Conservation (phyloP, 2,797 vertebrate genomes). For the Manis pentadactyla region DNA sequence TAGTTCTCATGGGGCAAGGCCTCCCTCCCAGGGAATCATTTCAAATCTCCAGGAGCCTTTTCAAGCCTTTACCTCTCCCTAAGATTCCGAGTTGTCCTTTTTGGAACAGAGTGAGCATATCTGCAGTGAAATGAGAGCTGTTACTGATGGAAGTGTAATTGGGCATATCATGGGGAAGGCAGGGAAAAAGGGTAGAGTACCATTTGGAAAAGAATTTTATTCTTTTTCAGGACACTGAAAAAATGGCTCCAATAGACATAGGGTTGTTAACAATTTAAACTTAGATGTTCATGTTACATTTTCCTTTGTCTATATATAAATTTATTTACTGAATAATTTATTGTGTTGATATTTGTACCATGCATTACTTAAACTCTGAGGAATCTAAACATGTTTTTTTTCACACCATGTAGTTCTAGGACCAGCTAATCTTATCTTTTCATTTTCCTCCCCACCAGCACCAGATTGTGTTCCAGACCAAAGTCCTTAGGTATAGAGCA, state of each 20-base stretch:
- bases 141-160: not conserved
- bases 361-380: constrained; percentile 16
- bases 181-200: not conserved
- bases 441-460: constrained; percentile 8
- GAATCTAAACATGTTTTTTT: constrained; percentile 45
- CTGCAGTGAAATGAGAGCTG: not conserved
- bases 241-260: constrained; percentile 12
- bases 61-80: not conserved
- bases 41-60: not conserved
- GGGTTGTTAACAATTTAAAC: constrained; percentile 31
- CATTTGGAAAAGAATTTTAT: not conserved
- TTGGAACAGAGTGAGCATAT: not conserved
- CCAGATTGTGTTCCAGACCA: not conserved
- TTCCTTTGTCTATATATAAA: not conserved
- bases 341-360: not conserved
- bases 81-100: not conserved
- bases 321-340: not conserved
- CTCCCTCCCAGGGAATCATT: not conserved
- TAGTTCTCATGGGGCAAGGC: not conserved
- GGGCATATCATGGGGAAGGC: not conserved
- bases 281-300: not conserved
- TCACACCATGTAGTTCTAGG: not conserved
- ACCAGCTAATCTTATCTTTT: constrained; percentile 16
- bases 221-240: constrained; percentile 2
- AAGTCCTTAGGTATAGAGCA: not conserved